These are phyloP conservation scores for Papilio glaucus DNA, from an alignment of 1,140 invertebrate genomes.

Conservation along the genomic window DNA sequence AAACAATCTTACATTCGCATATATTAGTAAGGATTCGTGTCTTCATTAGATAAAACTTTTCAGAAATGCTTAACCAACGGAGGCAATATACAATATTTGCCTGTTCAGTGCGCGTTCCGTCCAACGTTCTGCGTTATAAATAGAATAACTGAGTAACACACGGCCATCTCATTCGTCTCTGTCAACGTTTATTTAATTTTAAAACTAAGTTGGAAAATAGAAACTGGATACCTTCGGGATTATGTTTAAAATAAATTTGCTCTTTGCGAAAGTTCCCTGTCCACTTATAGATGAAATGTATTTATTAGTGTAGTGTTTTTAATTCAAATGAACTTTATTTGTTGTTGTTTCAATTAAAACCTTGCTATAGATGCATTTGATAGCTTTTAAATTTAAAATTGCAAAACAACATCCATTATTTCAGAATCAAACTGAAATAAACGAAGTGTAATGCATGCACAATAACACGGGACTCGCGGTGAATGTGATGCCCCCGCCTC, in stretches of 20 bases:
- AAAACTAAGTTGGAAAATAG: constrained; percentile 22
- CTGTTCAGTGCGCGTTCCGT: not conserved
- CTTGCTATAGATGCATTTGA: too few relatives aligned
- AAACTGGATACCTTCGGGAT: constrained; percentile 7
- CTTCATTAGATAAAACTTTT: not conserved
- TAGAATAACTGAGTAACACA: constrained; percentile 11
- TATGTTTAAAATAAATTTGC: not conserved
- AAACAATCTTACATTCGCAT: too few relatives aligned
- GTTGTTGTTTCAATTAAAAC: too few relatives aligned
- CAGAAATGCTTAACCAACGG: not conserved
- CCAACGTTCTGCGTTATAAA: not conserved
- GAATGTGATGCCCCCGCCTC: too few relatives aligned
- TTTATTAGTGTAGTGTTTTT: too few relatives aligned
- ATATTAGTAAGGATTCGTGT: too few relatives aligned
- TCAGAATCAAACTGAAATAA: too few relatives aligned
- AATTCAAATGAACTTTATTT: too few relatives aligned
- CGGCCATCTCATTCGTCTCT: constrained; percentile 15
- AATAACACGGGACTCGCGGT: too few relatives aligned
- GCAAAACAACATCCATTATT: too few relatives aligned
- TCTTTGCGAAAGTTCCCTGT: not conserved
- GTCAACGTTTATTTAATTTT: constrained; percentile 22
- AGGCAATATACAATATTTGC: not conserved
- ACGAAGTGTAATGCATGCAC: too few relatives aligned
- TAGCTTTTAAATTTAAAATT: too few relatives aligned
- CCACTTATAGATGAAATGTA: not conserved